Base-by-base conservation (phyloP, 2,113 vertebrate species). In the Paramisgurnus dabryanus region DNA sequence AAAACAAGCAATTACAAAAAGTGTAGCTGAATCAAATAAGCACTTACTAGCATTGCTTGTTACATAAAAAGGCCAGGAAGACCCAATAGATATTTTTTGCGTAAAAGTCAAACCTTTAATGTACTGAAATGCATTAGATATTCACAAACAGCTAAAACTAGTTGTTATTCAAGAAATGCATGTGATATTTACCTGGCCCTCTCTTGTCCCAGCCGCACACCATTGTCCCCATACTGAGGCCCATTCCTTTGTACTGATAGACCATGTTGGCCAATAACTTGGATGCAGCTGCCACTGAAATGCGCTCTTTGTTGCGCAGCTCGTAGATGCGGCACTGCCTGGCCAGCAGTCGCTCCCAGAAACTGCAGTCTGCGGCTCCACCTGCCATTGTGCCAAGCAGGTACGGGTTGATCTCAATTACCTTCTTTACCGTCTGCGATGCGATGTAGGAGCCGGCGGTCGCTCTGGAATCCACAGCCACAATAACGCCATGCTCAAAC, bases 191-290 rank as follows among this genome's bases (percentile, higher is more conserved):
- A 97, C 95, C 96, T 87, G 95, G 95, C 1, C 95, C 95, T 89
- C 95, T 93, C 89, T 97, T 98, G 91, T 98, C 96, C 96, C 96
- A 98, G 86, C 96, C 96, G 73, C 95, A 96, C 82, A 97, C 95
- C 96, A 98, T 98, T 87, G 96, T 98, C 18, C 95, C 96, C 95
- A 98, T 96, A 88, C 95, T 96, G 57, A 98, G 95, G 5, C 96
- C 96, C 95, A 96, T 95, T 85, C 95, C 96, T 86, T 96, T 96
- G 90, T 97, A 97, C 89, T 97, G 95, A 84, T 97, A 98, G 39
- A 98, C 96, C 96, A 98, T 98, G 91, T 97, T 98, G n/a, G 96
- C 96, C 0, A 98, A 91, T 83, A 98, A 91, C 78, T 98, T 98
- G 79, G 96, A 98, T 45, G 96, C 96, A 0, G 96, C 96, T 0